phyloP scores from a whole-genome alignment of 1,140 invertebrate species.

The Sycophila sp. region DNA sequence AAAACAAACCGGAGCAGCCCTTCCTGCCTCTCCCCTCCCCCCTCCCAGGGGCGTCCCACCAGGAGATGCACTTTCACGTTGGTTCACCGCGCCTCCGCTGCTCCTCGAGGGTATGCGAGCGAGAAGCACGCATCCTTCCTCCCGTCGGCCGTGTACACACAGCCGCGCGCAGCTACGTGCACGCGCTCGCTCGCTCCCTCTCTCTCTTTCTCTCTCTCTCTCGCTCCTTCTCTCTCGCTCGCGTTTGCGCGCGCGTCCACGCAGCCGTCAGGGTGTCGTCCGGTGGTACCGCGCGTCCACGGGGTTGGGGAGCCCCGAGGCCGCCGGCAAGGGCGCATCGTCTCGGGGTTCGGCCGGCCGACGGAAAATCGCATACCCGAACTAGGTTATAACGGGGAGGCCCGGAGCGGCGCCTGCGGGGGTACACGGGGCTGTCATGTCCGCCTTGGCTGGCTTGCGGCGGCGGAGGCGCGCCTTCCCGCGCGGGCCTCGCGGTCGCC shows the following conservation, averaged over 20 bases:
- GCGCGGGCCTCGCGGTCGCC: background rate
- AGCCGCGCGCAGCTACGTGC: no score
- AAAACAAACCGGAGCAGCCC: background rate
- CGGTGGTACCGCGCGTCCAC: no score
- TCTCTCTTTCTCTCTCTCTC: background rate
- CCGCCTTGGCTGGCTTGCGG: background rate
- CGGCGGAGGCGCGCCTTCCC: background rate
- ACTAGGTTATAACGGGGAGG: no score
- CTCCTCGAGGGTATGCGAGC: background rate
- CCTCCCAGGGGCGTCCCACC: background rate
- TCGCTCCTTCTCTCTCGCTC: background rate
- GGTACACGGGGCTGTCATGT: no score
- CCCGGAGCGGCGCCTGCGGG: no score
- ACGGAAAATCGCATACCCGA: no score
- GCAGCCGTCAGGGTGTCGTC: no score
- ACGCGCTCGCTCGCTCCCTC: background rate
- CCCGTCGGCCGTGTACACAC: background rate
- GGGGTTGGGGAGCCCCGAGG: no score
- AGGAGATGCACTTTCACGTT: conserved; percentile 36
- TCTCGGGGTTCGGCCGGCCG: no score
- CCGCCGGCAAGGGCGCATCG: no score
- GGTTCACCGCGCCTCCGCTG: conserved; percentile 26
- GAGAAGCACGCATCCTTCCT: conserved; percentile 19
- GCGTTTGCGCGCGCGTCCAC: background rate
- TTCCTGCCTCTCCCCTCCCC: background rate